Evolutionary conservation across 2,888 invertebrate species (phyloP).

Genomic region (Chaetogeoica ovagalla): DNA sequence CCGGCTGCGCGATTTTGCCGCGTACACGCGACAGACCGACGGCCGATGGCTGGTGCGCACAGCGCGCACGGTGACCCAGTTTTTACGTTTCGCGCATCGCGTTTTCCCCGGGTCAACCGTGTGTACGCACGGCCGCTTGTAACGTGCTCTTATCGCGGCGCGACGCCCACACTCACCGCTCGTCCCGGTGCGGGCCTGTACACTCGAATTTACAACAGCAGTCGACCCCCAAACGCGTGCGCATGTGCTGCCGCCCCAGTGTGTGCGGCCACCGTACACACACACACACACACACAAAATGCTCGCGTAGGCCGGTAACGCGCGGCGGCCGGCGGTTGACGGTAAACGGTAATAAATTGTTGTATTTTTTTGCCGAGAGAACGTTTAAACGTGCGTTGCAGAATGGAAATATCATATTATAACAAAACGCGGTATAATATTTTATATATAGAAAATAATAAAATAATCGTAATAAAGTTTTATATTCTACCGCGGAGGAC

Average conservation of each 20-base stretch:
- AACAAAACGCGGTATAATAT: too few species aligned
- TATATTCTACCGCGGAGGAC: too few species aligned
- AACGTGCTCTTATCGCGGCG: conserved; percentile 24
- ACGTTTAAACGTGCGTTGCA: too few species aligned
- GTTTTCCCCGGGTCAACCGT: conserved; percentile 42
- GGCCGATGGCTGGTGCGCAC: not conserved
- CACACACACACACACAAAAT: not conserved
- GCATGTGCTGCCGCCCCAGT: too few species aligned
- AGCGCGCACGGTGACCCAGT: conserved; percentile 35
- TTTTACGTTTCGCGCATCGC: conserved; percentile 29
- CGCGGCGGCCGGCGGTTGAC: too few species aligned
- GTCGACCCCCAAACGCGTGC: not conserved
- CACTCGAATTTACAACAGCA: not conserved
- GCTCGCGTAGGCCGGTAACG: too few species aligned
- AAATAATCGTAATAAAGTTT: too few species aligned
- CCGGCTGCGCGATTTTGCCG: conserved; percentile 15
- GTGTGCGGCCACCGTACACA: too few species aligned
- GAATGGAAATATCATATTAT: too few species aligned
- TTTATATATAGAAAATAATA: too few species aligned
- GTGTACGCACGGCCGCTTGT: conserved; percentile 1
- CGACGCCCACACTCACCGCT: not conserved
- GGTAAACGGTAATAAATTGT: too few species aligned
- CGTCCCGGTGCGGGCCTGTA: not conserved
- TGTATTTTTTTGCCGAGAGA: too few species aligned
- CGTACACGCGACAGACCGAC: conserved; percentile 15